Evolutionary conservation across 2,113 vertebrate species (phyloP).

Genomic region (Mus pahari): DNA sequence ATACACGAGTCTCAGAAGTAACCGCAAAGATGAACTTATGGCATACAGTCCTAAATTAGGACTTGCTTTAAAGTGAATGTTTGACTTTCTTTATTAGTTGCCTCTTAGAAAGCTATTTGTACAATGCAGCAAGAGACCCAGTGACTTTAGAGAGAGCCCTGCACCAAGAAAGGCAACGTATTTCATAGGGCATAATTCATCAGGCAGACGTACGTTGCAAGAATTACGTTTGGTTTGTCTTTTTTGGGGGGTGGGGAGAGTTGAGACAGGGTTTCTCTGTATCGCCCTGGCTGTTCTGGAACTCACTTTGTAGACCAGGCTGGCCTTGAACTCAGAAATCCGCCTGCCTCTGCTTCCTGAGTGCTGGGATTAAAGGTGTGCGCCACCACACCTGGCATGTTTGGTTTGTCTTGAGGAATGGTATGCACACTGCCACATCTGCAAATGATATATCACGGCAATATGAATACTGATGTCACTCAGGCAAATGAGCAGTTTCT

Average conservation of each 20-base stretch:
- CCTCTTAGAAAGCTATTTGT: slow-evolving; percentile 6
- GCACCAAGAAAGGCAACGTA: not conserved
- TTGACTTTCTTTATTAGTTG: slow-evolving; percentile 2
- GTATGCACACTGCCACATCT: not conserved
- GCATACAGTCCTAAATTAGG: not conserved
- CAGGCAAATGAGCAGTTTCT: not conserved
- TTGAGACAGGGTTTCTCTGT: no score
- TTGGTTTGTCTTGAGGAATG: slow-evolving; percentile 30
- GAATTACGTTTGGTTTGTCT: slow-evolving; percentile 31
- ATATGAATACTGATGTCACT: not conserved
- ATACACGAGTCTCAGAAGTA: not conserved
- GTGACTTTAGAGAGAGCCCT: not conserved
- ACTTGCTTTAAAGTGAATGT: not conserved
- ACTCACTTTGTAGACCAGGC: no score
- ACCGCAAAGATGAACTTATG: not conserved
- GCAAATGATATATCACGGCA: not conserved
- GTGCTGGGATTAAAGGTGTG: no score
- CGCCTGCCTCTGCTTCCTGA: no score
- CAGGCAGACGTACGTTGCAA: not conserved
- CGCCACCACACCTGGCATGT: no score
- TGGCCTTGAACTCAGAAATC: no score
- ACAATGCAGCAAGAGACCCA: not conserved
- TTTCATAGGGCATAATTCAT: not conserved
- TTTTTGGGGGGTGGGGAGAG: no score
- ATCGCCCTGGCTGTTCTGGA: no score